Conservation (phyloP, 2,113 vertebrate species). For the Microcebus ravelobensis region DNA sequence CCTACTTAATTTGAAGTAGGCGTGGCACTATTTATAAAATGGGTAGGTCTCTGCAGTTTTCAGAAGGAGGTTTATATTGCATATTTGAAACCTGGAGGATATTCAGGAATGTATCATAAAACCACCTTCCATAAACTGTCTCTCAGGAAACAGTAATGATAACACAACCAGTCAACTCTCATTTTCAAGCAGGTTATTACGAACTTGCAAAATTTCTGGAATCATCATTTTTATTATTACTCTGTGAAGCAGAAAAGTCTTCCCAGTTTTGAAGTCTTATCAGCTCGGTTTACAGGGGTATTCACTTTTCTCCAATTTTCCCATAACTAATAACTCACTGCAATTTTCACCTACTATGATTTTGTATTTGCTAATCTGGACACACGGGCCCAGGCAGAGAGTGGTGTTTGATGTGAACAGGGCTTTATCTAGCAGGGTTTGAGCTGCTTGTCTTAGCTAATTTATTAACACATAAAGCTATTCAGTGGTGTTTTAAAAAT, state of each 20-base stretch:
- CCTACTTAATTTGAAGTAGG: slow-evolving; percentile 74
- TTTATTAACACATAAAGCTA: slow-evolving; percentile 42
- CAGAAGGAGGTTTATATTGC: slow-evolving; percentile 86
- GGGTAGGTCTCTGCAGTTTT: slow-evolving; percentile 82
- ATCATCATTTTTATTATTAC: slow-evolving; percentile 67
- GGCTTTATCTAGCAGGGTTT: slow-evolving; percentile 34
- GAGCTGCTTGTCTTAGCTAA: slow-evolving; percentile 48
- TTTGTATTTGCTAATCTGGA: neutral
- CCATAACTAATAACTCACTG: slow-evolving; percentile 51
- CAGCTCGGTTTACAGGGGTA: slow-evolving; percentile 76
- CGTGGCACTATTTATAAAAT: slow-evolving; percentile 84
- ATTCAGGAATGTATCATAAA: slow-evolving; percentile 90
- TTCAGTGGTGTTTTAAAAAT: neutral
- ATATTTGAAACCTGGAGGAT: slow-evolving; percentile 88
- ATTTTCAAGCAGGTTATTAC: slow-evolving; percentile 82
- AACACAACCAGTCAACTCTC: slow-evolving; percentile 83
- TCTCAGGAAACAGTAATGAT: slow-evolving; percentile 86
- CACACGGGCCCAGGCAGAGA: neutral
- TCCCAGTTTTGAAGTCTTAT: slow-evolving; percentile 82
- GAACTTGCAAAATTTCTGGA: slow-evolving; percentile 82
- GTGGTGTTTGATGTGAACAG: slow-evolving; percentile 20
- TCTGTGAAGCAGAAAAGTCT: slow-evolving; percentile 71
- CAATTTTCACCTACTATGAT: neutral
- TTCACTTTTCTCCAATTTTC: slow-evolving; percentile 68
- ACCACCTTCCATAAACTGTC: slow-evolving; percentile 87